Evolutionary conservation across 2,888 invertebrate species (phyloP).

Genomic region (Pomacea canaliculata): DNA sequence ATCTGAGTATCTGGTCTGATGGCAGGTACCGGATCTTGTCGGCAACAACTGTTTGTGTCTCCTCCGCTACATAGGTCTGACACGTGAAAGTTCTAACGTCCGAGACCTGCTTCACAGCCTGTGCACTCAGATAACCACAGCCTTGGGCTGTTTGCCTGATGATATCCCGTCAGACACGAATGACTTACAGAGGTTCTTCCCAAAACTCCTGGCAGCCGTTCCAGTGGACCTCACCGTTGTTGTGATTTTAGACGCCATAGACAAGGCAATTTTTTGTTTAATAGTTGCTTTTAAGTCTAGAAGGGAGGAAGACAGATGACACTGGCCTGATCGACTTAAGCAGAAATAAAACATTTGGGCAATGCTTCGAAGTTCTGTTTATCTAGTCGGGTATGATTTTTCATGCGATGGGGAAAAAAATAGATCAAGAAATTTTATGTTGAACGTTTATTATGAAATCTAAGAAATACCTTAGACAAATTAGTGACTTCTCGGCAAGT

Average conservation of each 20-base stretch:
- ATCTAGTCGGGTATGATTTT: too few species aligned
- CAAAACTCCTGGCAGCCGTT: constrained; percentile 47
- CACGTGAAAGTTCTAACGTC: constrained; percentile 52
- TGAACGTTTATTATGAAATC: too few species aligned
- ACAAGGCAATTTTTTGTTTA: constrained; percentile 29
- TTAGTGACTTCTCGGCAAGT: too few species aligned
- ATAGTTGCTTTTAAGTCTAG: background rate
- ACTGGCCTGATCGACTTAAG: constrained; percentile 31
- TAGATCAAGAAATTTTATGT: too few species aligned
- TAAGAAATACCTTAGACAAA: too few species aligned
- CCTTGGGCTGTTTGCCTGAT: constrained; percentile 37
- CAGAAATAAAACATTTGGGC: background rate
- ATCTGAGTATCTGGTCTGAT: too few species aligned
- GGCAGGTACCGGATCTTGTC: constrained; percentile 4
- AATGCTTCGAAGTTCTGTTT: too few species aligned
- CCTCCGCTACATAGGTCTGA: constrained; percentile 56
- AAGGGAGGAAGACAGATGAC: background rate
- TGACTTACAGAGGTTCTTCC: constrained; percentile 56
- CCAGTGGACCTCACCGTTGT: constrained; percentile 53
- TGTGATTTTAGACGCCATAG: constrained; percentile 55
- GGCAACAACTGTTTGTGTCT: constrained; percentile 40
- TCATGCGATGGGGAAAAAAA: too few species aligned
- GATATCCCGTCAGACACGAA: constrained; percentile 52
- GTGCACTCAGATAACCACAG: constrained; percentile 52
- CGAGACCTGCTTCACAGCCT: constrained; percentile 58